Percentiles rank a stretch among this genome's conserved stretches.
These are phyloP conservation scores for Lytechinus variegatus DNA, from an alignment of 35 echinoderm and acorn worm genomes.

Conservation along the genomic window DNA sequence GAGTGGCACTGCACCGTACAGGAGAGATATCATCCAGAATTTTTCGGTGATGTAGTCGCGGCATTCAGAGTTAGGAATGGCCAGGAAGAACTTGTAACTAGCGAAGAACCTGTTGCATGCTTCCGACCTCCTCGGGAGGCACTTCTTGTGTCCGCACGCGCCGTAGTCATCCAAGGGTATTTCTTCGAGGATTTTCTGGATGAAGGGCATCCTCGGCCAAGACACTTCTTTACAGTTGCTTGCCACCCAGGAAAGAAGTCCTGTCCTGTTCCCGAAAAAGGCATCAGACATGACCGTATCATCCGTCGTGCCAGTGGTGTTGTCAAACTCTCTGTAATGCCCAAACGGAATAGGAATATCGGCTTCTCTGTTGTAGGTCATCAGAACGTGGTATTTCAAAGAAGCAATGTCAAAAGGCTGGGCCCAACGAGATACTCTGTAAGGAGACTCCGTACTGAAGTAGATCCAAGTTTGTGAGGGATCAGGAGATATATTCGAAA, in stretches of 20 bases:
- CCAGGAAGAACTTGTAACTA: slow-evolving; percentile 59
- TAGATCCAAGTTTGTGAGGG: slow-evolving; percentile 68
- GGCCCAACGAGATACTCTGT: slow-evolving; percentile 70
- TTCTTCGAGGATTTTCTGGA: slow-evolving; percentile 52
- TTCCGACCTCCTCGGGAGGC: slow-evolving; percentile 17
- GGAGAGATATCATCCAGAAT: slow-evolving; percentile 44
- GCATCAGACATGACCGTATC: neutral
- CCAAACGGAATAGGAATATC: slow-evolving; percentile 76
- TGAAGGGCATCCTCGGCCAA: slow-evolving; percentile 80
- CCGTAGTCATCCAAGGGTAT: slow-evolving; percentile 33
- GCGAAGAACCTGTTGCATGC: neutral
- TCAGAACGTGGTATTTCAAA: slow-evolving; percentile 59
- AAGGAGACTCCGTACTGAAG: slow-evolving; percentile 73
- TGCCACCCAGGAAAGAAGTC: slow-evolving; percentile 80
- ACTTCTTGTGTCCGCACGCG: slow-evolving; percentile 3
- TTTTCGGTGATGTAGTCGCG: slow-evolving; percentile 63
- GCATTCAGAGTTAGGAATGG: slow-evolving; percentile 58
- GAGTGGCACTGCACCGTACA: slow-evolving; percentile 38
- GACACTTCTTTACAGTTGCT: slow-evolving; percentile 86
- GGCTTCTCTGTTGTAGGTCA: slow-evolving; percentile 62
- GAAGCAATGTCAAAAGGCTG: slow-evolving; percentile 54
- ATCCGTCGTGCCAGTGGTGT: neutral
- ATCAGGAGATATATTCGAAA: slow-evolving; percentile 22
- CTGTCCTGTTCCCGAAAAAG: slow-evolving; percentile 28
- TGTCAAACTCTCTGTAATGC: slow-evolving; percentile 36